These are phyloP conservation scores for Aphaenogaster floridana DNA, from an alignment of 1,140 invertebrate species.

Conservation along the genomic window DNA sequence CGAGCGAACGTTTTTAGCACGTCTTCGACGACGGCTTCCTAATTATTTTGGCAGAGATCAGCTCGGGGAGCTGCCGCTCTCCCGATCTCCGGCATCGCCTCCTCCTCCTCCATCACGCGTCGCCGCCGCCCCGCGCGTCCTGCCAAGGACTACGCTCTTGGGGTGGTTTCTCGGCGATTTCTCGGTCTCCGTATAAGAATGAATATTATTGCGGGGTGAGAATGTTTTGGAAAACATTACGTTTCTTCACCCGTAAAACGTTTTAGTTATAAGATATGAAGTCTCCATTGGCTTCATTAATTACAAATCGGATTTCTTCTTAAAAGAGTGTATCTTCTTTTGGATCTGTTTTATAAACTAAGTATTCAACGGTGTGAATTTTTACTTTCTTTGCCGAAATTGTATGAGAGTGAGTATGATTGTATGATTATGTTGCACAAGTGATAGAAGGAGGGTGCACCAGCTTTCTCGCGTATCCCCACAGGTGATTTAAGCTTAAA, in stretches of 20 bases:
- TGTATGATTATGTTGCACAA: not conserved
- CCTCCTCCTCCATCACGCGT: not conserved
- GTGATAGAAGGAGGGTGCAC: too few relatives aligned
- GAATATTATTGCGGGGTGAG: not conserved
- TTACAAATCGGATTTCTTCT: not conserved
- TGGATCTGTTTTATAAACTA: not conserved
- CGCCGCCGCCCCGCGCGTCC: conserved; percentile 12
- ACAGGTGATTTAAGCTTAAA: not conserved
- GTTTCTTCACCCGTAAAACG: not conserved
- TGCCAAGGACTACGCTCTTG: not conserved
- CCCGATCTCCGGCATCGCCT: conserved; percentile 51
- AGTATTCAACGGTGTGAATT: not conserved
- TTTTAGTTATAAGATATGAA: not conserved
- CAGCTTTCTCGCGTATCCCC: not conserved
- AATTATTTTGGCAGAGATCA: conserved; percentile 91
- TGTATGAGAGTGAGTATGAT: not conserved
- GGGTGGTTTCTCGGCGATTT: not conserved
- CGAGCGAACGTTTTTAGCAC: conserved; percentile 92
- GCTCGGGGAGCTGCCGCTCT: conserved; percentile 59
- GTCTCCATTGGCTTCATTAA: not conserved
- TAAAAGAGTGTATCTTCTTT: not conserved
- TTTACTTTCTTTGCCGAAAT: not conserved
- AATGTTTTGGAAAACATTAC: not conserved
- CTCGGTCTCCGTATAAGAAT: not conserved
- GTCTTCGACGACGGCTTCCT: conserved; percentile 90